Base-by-base conservation (phyloP, 2,888 invertebrate genomes). In the Noctua fimbriata region DNA sequence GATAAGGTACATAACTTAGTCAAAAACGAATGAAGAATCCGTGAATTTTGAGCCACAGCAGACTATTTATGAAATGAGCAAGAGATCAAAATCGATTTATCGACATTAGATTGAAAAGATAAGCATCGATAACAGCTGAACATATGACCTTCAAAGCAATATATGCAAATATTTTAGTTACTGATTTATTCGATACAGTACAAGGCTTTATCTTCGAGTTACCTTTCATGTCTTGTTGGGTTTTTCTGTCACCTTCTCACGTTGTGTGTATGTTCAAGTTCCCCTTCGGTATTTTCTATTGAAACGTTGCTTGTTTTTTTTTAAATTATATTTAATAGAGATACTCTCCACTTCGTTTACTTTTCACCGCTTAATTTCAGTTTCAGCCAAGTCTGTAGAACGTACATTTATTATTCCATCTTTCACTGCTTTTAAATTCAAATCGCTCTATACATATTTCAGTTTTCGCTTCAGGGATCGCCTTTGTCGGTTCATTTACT, bases 61-160 rank as follows among this genome's bases (percentile, higher is more conserved):
- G 18, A 83, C 52, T 28, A 74, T 21, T 72, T 60, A 24, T 41
- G 36, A 44, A 49, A 81, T 28, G 24, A 49, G 32, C 58, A 36
- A 76, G n/a, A 83, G 83, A 86, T 86, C 65, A 60, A 16, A 67
- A 69, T 85, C 76, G 65, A 76, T 69, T 82, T 72, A 82, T 73
- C 21, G 82, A 36, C 18, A 47, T 69, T 60, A 73, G 58, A 73
- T 83, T 72, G 58, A 76, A 69, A 65, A 58, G 71, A 82, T 75
- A 85, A 49, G 28, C 66, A 63, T 47, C 24, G 82, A 82, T 71
- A 82, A 47, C 18, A 70, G 32, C 76, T 55, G 41, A 66, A 49
- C 21, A 10, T 32, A 36, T 85, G 74, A 82, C 73, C 66, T 67
- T 71, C 66, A 67, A 41, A 63, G n/a, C 36, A 24, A 81, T 49